Evolutionary conservation across 2,797 vertebrate genomes (phyloP).

Genomic region (Lagodon rhomboides): DNA sequence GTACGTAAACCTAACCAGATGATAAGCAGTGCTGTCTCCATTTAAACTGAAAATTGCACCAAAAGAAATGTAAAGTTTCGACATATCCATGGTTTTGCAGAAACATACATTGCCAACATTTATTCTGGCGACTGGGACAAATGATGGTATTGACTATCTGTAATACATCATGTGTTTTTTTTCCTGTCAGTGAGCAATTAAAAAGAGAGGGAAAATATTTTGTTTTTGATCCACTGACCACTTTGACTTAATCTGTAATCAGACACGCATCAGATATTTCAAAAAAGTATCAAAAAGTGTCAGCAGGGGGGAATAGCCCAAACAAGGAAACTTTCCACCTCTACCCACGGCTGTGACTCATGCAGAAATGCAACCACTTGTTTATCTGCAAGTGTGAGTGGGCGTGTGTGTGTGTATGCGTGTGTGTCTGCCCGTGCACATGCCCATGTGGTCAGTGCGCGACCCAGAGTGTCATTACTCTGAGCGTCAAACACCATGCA

Average conservation of each 20-base stretch:
- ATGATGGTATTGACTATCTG: neutral
- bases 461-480: conserved; percentile 58
- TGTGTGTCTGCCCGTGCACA: conserved; percentile 27
- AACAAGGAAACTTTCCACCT: conserved; percentile 81
- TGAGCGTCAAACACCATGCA: conserved; percentile 29
- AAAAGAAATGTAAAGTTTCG: no score
- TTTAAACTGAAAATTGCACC: no score
- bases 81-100: no score
- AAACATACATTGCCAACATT: no score
- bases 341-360: conserved; percentile 80
- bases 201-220: neutral
- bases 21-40: no score
- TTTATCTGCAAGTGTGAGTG: conserved; percentile 67
- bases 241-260: conserved; percentile 10
- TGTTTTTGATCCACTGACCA: conserved; percentile 1
- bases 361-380: conserved; percentile 75
- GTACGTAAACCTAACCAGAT: no score
- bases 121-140: neutral
- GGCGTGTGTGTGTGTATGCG: conserved; percentile 12
- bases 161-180: neutral
- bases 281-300: conserved; percentile 64
- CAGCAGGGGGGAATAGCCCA: conserved; percentile 74
- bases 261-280: conserved; percentile 53
- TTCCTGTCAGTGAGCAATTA: neutral
- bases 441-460: conserved; percentile 58